phyloP scores from a whole-genome alignment of 1,140 invertebrate genomes.

The Batillaria attramentaria region DNA sequence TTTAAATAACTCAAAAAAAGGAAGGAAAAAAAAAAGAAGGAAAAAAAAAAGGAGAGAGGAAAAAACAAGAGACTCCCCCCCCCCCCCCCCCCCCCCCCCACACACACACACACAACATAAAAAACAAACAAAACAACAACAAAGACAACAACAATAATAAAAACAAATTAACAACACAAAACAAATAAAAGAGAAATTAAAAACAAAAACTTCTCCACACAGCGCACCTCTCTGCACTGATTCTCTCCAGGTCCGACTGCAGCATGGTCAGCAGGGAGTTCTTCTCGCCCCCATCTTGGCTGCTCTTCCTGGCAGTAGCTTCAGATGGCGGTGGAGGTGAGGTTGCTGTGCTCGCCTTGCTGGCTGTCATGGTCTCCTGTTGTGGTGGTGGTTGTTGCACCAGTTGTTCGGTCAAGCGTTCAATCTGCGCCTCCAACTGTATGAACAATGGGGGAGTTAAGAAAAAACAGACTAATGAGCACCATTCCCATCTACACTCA shows the following conservation, averaged over 20 bases:
- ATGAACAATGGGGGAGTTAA: no score
- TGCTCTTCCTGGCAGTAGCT: slow-evolving; percentile 34
- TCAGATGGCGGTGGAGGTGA: slow-evolving; percentile 34
- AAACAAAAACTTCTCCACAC: background rate
- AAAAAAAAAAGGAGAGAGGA: no score
- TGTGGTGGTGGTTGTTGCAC: slow-evolving; percentile 40
- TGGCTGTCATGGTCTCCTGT: slow-evolving; percentile 30
- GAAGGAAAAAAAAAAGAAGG: no score
- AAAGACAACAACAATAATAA: slow-evolving; percentile 13
- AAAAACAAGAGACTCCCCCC: no score
- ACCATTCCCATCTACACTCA: background rate
- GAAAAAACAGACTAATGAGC: background rate
- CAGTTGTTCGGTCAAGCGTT: slow-evolving; percentile 43
- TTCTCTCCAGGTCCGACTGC: slow-evolving; percentile 55
- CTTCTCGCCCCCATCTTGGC: slow-evolving; percentile 32
- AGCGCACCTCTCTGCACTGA: slow-evolving; percentile 59
- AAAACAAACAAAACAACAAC: no score
- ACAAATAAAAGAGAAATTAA: slow-evolving; percentile 6
- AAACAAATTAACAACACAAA: background rate
- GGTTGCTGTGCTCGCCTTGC: slow-evolving; percentile 15
- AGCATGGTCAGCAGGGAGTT: slow-evolving; percentile 53
- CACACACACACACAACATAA: no score
- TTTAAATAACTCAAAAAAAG: no score
- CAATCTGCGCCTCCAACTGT: slow-evolving; percentile 55
- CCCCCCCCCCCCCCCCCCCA: no score